These are phyloP conservation scores for Rana temporaria DNA, from an alignment of 2,113 vertebrate genomes.

Conservation along the genomic window DNA sequence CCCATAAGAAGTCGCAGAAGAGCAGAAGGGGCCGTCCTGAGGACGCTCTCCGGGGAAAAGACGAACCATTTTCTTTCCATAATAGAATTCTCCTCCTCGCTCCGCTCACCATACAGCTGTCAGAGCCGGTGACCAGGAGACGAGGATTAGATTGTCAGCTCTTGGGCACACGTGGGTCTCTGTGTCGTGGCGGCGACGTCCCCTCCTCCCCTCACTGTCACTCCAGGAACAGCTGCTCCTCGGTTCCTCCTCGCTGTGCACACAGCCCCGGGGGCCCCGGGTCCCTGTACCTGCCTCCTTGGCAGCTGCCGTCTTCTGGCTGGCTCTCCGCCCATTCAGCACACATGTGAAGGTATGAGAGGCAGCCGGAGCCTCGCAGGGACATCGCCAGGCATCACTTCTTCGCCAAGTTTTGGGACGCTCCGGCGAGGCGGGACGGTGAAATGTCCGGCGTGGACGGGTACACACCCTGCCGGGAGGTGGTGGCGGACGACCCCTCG, in stretches of 20 bases:
- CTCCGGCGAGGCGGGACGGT: background rate
- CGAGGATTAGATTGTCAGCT: background rate
- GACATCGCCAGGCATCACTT: background rate
- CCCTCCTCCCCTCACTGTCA: too few species aligned
- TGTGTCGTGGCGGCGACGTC: too few species aligned
- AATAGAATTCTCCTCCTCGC: too few species aligned
- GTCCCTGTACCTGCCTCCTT: constrained; percentile 18
- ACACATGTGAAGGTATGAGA: constrained; percentile 16
- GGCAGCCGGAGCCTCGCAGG: constrained; percentile 6
- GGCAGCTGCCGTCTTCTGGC: background rate
- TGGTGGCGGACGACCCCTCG: background rate
- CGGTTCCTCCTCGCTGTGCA: background rate
- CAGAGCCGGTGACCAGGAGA: too few species aligned
- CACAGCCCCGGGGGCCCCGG: background rate
- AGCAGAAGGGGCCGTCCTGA: too few species aligned
- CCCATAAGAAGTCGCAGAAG: too few species aligned
- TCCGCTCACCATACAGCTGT: too few species aligned
- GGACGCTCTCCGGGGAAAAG: too few species aligned
- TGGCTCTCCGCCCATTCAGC: constrained; percentile 24
- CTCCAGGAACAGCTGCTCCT: background rate
- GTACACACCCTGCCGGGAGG: background rate
- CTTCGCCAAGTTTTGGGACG: too few species aligned
- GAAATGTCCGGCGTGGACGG: background rate
- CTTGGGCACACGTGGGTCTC: background rate
- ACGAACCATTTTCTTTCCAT: too few species aligned